These are phyloP conservation scores for Achlya flavicornis DNA, from an alignment of 2,888 invertebrate species.

Conservation along the genomic window DNA sequence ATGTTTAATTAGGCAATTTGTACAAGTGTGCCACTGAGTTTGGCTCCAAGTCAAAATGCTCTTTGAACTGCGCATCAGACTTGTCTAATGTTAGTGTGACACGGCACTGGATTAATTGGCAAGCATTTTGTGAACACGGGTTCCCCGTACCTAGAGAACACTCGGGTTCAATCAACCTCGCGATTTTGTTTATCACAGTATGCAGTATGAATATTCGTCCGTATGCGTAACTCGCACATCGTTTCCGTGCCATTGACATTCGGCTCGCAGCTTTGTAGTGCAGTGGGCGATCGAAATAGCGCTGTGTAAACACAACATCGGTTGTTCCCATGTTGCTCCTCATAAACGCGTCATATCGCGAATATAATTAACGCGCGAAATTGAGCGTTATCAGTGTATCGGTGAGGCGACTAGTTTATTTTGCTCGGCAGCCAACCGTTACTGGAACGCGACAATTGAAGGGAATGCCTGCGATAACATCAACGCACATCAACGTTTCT, in stretches of 20 bases:
- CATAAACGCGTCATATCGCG: constrained; percentile 32
- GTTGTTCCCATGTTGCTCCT: neutral
- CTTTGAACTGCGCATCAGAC: constrained; percentile 34
- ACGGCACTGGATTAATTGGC: constrained; percentile 43
- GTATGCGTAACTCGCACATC: constrained; percentile 45
- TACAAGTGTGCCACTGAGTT: constrained; percentile 22
- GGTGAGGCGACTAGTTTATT: neutral
- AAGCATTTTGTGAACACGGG: constrained; percentile 38
- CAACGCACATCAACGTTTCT: neutral
- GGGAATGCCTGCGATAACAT: constrained; percentile 8
- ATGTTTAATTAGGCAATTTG: constrained; percentile 11
- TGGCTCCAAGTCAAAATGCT: constrained; percentile 38
- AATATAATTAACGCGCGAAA: constrained; percentile 33
- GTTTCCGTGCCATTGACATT: constrained; percentile 78
- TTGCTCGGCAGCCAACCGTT: neutral
- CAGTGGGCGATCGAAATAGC: constrained; percentile 60
- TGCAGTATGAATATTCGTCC: constrained; percentile 37
- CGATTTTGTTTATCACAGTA: constrained; percentile 60
- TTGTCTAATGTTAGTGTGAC: constrained; percentile 39
- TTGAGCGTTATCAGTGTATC: constrained; percentile 5
- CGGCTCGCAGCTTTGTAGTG: constrained; percentile 49
- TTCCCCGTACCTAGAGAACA: constrained; percentile 38
- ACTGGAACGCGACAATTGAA: constrained; percentile 2
- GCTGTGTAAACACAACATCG: constrained; percentile 40
- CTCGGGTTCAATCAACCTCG: constrained; percentile 62